phyloP scores from a whole-genome alignment of 2,113 vertebrate genomes.

The Arothron firmamentum region DNA sequence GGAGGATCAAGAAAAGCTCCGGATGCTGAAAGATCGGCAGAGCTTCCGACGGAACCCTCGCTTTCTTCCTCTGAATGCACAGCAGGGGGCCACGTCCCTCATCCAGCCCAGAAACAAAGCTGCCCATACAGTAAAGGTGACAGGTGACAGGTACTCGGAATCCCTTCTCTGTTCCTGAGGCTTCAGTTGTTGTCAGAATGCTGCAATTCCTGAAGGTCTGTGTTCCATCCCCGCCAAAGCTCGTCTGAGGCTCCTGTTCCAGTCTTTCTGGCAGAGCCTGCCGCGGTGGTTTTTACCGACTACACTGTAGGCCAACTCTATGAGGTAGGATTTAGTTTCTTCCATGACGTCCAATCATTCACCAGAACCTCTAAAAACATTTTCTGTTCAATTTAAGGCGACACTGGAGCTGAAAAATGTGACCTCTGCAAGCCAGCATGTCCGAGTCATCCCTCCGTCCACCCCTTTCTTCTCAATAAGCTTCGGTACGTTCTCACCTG shows the following conservation, averaged over 20 bases:
- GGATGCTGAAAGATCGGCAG: conserved; percentile 67
- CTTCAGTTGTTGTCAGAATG: neutral
- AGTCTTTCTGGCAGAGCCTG: conserved; percentile 83
- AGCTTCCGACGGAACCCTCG: conserved; percentile 84
- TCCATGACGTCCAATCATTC: neutral
- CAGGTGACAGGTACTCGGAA: conserved; percentile 68
- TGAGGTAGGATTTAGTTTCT: conserved; percentile 75
- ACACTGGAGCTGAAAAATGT: conserved; percentile 83
- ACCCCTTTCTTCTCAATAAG: conserved; percentile 83
- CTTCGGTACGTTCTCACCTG: conserved; percentile 76
- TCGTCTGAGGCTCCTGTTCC: conserved; percentile 61
- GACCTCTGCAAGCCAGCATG: conserved; percentile 78
- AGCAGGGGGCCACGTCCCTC: conserved; percentile 77
- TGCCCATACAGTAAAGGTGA: conserved; percentile 11
- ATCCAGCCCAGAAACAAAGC: conserved; percentile 64
- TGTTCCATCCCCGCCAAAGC: conserved; percentile 40
- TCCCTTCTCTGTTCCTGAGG: neutral
- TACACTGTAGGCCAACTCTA: conserved; percentile 85
- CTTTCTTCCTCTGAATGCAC: conserved; percentile 77
- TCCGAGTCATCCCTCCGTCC: conserved; percentile 84
- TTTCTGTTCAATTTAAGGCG: conserved; percentile 63
- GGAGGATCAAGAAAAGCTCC: conserved; percentile 50
- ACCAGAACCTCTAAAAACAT: neutral
- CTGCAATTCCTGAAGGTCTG: neutral
- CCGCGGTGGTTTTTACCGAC: conserved; percentile 78